Percentiles rank a stretch among this genome's conserved stretches.
Evolutionary conservation across 2,113 vertebrate species (phyloP).

Genomic region (Pipra filicauda): DNA sequence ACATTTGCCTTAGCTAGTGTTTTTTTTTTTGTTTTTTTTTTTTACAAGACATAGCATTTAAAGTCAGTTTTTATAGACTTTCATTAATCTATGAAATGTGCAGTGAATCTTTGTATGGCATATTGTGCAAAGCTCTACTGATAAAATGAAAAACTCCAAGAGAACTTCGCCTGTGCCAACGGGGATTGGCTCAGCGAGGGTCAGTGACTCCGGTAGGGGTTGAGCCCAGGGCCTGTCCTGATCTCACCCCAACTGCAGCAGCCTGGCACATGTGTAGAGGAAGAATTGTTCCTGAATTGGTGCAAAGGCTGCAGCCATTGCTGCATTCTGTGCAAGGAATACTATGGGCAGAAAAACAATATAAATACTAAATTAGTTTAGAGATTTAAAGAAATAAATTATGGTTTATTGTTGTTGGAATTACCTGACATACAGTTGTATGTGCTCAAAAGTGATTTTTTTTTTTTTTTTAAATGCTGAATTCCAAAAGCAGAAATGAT

Average conservation of each 20-base stretch:
- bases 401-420: background rate
- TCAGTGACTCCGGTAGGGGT: background rate
- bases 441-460: background rate
- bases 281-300: background rate
- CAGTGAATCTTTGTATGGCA: background rate
- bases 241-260: background rate
- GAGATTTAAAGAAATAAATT: background rate
- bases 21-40: background rate
- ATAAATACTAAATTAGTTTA: background rate
- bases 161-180: background rate
- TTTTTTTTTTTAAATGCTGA: background rate
- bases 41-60: background rate
- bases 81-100: background rate
- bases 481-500: background rate
- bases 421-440: background rate
- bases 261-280: background rate
- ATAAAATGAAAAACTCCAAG: background rate
- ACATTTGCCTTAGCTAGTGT: background rate
- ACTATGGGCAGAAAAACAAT: background rate
- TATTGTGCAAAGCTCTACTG: background rate
- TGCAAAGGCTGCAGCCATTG: background rate
- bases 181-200: background rate
- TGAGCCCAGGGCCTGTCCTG: background rate
- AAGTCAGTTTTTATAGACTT: background rate
- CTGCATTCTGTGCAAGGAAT: background rate